A percentile compares a stretch with the other conserved stretches of the same genome.
These are phyloP conservation scores for Tupaia chinensis DNA, from an alignment of 2,113 vertebrate genomes.

Conservation along the genomic window DNA sequence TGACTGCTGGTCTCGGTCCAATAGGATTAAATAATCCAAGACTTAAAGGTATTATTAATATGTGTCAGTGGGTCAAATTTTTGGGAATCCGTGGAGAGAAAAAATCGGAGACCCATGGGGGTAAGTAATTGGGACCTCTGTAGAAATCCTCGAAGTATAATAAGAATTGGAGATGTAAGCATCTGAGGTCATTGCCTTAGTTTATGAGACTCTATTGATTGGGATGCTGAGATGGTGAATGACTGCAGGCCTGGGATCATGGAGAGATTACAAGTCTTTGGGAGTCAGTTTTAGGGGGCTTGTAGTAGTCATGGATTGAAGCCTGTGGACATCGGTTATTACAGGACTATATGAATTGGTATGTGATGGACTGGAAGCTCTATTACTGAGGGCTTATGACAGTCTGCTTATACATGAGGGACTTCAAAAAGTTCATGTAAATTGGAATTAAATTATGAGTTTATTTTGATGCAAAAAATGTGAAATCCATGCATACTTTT, in stretches of 20 bases:
- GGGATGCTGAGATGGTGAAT: background rate
- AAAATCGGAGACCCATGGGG: background rate
- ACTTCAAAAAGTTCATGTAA: no score
- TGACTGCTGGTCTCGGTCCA: no score
- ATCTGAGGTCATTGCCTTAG: background rate
- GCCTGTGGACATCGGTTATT: background rate
- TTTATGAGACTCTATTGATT: slow-evolving; percentile 4
- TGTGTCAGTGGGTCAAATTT: background rate
- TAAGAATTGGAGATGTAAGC: slow-evolving; percentile 15
- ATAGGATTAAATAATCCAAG: slow-evolving; percentile 2
- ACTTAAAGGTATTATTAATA: background rate
- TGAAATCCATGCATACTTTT: no score
- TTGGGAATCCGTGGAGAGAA: background rate
- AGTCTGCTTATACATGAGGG: background rate
- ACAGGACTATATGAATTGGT: background rate
- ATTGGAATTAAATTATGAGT: no score
- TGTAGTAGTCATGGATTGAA: background rate
- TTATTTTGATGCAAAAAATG: no score
- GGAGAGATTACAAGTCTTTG: background rate
- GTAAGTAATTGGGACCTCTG: background rate
- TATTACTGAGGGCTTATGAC: background rate
- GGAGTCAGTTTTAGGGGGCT: background rate
- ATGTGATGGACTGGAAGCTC: background rate
- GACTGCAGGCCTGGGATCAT: slow-evolving; percentile 12
- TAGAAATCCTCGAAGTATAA: slow-evolving; percentile 35